These are phyloP conservation scores for Melierax canorus DNA, from an alignment of 2,113 vertebrate genomes.

Conservation along the genomic window DNA sequence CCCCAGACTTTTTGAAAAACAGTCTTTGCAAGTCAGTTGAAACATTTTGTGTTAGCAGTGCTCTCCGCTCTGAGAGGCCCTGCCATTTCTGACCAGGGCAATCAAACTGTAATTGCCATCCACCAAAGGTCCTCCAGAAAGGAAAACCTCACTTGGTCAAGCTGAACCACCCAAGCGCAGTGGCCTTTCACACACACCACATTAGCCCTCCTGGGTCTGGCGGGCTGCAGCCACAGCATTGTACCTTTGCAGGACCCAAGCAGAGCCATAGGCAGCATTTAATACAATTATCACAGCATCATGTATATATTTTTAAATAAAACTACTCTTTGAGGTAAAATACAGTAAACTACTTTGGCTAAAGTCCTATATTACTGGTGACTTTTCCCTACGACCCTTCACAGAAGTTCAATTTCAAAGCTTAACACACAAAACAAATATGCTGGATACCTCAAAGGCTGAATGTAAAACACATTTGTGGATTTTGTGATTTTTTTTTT, in stretches of 20 bases:
- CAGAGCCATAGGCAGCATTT: not conserved
- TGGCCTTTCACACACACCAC: not conserved
- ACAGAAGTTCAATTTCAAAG: slow-evolving; percentile 23
- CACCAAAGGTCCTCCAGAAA: not conserved
- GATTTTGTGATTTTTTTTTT: slow-evolving; percentile 64
- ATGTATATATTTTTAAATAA: not conserved
- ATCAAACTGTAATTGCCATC: not conserved
- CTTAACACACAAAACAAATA: slow-evolving; percentile 49
- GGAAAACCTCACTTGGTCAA: not conserved
- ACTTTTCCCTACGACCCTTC: not conserved
- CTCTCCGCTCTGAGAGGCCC: not conserved
- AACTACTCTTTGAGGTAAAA: not conserved
- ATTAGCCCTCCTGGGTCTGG: not conserved
- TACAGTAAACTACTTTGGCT: not conserved
- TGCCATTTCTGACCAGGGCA: not conserved
- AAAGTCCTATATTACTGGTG: not conserved
- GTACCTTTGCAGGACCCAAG: not conserved
- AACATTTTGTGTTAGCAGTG: not conserved
- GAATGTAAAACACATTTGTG: not conserved
- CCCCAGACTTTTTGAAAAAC: not conserved
- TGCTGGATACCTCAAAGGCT: slow-evolving; percentile 10
- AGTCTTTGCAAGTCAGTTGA: not conserved
- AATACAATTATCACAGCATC: not conserved
- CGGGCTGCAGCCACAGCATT: fast-evolving
- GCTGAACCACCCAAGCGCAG: not conserved